Base-by-base conservation (phyloP, 2,113 vertebrate species). In the Brachyhypopomus gauderio region DNA sequence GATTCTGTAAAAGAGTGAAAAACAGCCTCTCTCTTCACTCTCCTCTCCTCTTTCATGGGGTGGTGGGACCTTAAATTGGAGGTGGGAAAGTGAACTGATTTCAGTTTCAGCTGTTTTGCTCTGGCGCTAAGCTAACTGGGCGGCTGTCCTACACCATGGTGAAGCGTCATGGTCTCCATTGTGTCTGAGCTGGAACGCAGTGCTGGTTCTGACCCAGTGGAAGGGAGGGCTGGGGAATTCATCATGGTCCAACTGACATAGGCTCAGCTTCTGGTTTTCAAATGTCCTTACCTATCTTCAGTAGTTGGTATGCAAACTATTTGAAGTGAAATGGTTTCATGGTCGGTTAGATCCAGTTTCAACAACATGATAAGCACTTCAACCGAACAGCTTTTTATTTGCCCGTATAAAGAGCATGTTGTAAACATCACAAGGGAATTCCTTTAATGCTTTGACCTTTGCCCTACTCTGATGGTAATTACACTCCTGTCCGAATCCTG, bases 101-200 rank as follows among this genome's bases (percentile, higher is more conserved):
- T 79, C 45, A 81, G 87, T 90, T 90, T 83, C 83, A 80, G 60
- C 62, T 74, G 22, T 52, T 22, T 75, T 86, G 88, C 89, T 88
- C 90, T 88, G 87, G 75, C 85, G 38, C 81, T 89, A 85, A 88
- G 85, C 88, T 83, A 87, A 79, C 87, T 22, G 63, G 70, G 70
- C 73, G 69, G 67, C 81, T 77, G 34, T 48, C 78, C 55, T 60
- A 71, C 59, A 60, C 76, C 62, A 77, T 70, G 45, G 45, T 8
- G 12, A 48, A 52, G 34, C 34, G 36, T 34, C 71, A 27, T 11
- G 41, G 23, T 22, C 4, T 23, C 62, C 22, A 11, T 23, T 27
- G 62, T 64, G 9, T 1, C 60, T 4, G 60, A 9, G 3, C 14
- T 27, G 12, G 62, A 62, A 25, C 22, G 12, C 22, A 27, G 12